Base-by-base conservation (phyloP, 2,797 vertebrate genomes). In the Poeciliopsis turneri region DNA sequence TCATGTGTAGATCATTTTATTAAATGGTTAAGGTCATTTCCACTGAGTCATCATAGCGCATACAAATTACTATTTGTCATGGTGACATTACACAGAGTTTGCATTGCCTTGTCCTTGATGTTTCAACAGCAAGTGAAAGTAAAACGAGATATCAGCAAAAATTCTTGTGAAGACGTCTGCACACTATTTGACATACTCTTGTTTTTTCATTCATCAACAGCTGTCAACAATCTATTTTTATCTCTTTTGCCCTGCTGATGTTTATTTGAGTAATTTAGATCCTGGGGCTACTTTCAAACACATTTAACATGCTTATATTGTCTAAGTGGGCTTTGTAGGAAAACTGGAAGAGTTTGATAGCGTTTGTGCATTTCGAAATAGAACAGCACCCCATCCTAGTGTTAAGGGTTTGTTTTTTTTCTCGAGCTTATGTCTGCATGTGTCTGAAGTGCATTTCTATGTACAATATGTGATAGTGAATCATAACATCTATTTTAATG, bases 191-290 rank as follows among this genome's bases (percentile, higher is more conserved):
- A 66, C 33, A 28, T 33, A 33, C 69, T 46, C 15, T 16, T n/a
- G 5, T 18, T 55, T 33, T 69, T 75, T 66, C 28, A 77, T 81
- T 82, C 43, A 78, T 84, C n/a, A 15, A 55, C 12, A 25, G 45
- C 72, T 77, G 78, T 84, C 74, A 75, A 28, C 69, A 36, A 39
- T 82, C 76, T 61, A 75, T 84, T 53, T n/a, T 28, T 66, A 75
- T 36, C 78, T 49, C 66, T 18, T 71, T 30, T 46, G 61, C 64
- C 39, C 43, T 51, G 49, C 84, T 47, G 5, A 55, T 68, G n/a
- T 88, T 89, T 84, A 77, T 86, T 90, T 82, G 78, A 86, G 93
- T 94, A 92, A 92, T 93, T 94, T 90, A 91, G 83, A 86, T 84
- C 69, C 78, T 71, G 76, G 75, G 74, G 83, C 85, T 94, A 91